Base-by-base conservation (phyloP, 2,113 vertebrate species). In the Rhizomys pruinosus region DNA sequence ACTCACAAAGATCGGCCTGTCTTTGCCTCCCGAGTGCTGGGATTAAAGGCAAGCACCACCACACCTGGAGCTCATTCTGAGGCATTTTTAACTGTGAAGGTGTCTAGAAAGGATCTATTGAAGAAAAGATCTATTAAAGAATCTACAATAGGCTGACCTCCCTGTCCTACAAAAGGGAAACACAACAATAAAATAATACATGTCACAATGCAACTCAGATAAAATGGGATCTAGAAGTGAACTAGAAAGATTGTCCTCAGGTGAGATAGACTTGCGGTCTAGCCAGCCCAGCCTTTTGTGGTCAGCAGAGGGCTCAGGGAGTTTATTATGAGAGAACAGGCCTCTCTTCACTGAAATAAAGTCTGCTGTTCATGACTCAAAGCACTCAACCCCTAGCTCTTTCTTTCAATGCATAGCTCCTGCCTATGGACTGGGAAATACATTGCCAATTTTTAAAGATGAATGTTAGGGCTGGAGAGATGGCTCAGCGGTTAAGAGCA, bases 341-440 rank as follows among this genome's bases (percentile, higher is more conserved):
- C 77, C 23, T 84, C 76, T 84, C 84, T 55, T 80, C 87, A 89
- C 8, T 20, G 44, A 82, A 76, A 59, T 86, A n/a, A 80, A 59
- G 59, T 57, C 74, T n/a, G n/a, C n/a, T n/a, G n/a, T n/a, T n/a
- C n/a, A n/a, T n/a, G n/a, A n/a, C n/a, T n/a, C n/a, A n/a, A n/a
- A n/a, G n/a, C n/a, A n/a, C n/a, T n/a, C 66, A 81, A 17, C 64
- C 64, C 71, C 59, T 10, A 64, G 37, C 27, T n/a, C 37, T 72
- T n/a, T 71, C 52, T 57, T 61, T 57, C 47, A 78, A 72, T 10
- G n/a, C 37, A 66, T 0, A 69, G 47, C 71, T 88, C 63, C 74
- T 90, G 10, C 42, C 71, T 69, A 34, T 6, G 10, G 57, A 74
- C 29, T 42, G 25, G 66, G 34, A 84, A 73, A 42, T 5, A 72